Evolutionary conservation across 2,113 vertebrate species (phyloP).

Genomic region (Tyto alba): DNA sequence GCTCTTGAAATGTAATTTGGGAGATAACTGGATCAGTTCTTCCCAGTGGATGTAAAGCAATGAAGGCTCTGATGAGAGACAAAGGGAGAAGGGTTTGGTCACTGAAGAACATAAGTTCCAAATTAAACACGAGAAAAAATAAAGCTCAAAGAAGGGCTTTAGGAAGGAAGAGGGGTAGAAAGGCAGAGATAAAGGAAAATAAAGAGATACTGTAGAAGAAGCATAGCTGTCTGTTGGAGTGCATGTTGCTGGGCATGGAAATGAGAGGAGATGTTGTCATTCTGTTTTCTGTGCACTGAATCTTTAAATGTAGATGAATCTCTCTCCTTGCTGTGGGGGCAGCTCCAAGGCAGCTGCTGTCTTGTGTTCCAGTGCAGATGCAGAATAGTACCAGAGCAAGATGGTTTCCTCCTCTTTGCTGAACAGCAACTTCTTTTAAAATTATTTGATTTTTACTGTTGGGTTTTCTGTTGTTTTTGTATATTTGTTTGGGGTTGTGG

Average conservation of each 20-base stretch:
- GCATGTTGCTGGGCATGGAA: not conserved
- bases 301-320: not conserved
- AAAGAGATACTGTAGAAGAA: not conserved
- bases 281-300: not conserved
- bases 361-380: not conserved
- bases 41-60: not conserved
- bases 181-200: conserved; percentile 10
- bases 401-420: not conserved
- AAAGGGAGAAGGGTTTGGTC: conserved; percentile 13
- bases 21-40: conserved; percentile 38
- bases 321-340: not conserved
- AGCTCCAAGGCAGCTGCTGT: not conserved
- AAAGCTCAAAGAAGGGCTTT: not conserved
- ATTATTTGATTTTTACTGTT: not conserved
- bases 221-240: not conserved
- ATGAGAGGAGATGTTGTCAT: conserved; percentile 11
- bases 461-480: no score
- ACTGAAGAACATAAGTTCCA: not conserved
- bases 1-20: conserved; percentile 6
- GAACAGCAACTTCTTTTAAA: not conserved
- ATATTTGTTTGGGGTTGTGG: no score
- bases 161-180: not conserved
- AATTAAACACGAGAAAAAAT: conserved; percentile 6
- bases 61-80: not conserved
- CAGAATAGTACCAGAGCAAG: not conserved